A percentile compares a stretch with the other conserved stretches of the same genome.
Conservation (phyloP, 2,888 invertebrate species). For the Euzophera pinguis region DNA sequence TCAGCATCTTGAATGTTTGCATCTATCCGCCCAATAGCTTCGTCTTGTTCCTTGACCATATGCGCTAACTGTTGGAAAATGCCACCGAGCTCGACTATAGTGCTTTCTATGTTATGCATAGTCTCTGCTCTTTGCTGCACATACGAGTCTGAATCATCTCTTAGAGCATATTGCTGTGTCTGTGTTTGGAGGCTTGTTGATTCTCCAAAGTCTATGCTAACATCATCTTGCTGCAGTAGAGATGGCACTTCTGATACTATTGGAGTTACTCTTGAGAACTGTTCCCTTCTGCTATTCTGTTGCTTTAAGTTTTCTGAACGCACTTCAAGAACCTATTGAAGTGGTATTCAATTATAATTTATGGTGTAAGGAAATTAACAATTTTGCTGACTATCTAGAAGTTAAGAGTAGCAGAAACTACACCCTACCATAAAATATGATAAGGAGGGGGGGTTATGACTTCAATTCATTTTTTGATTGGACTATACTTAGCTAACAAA, state of each 20-base stretch:
- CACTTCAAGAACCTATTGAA: constrained; percentile 90
- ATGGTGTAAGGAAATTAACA: no score
- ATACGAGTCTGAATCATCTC: constrained; percentile 94
- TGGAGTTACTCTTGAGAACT: constrained; percentile 82
- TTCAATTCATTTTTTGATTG: no score
- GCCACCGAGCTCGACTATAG: constrained; percentile 98
- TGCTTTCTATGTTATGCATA: constrained; percentile 99
- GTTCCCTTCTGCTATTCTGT: constrained; percentile 95
- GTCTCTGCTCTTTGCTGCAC: constrained; percentile 96
- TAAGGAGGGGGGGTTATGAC: no score
- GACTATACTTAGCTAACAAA: no score
- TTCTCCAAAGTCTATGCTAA: constrained; percentile 92
- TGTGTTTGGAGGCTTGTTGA: constrained; percentile 63
- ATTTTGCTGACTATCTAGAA: no score
- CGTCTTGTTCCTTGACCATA: constrained; percentile 99
- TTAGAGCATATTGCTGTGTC: constrained; percentile 84
- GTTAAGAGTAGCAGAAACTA: no score
- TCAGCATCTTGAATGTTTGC: constrained; percentile 97
- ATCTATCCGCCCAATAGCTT: constrained; percentile 98
- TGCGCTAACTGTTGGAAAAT: constrained; percentile 97
- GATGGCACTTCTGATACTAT: constrained; percentile 68
- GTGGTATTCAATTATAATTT: background rate
- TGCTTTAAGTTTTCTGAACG: constrained; percentile 98
- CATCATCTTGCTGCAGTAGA: constrained; percentile 83
- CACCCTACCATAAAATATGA: no score